Evolutionary conservation across 2,797 vertebrate species (phyloP).

Genomic region (Ispidina picta): DNA sequence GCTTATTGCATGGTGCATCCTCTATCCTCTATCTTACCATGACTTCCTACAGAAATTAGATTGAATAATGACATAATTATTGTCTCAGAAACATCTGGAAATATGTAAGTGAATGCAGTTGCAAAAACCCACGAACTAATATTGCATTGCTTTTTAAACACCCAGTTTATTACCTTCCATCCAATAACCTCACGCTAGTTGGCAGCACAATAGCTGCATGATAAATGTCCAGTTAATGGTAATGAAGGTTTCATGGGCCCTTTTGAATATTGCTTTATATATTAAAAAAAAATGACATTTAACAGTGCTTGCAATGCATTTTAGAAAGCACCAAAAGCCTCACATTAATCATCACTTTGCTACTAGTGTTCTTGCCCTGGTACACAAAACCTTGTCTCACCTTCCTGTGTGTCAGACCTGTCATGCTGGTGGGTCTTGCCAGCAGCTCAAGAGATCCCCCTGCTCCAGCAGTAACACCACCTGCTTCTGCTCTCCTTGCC

Average conservation of each 20-base stretch:
- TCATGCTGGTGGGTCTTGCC: not conserved
- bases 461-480: accelerated
- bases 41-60: not conserved
- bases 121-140: not conserved
- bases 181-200: not conserved
- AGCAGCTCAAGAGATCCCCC: not conserved
- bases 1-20: not conserved
- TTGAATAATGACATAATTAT: not conserved
- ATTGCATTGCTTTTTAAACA: not conserved
- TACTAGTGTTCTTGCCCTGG: not conserved
- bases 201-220: not conserved
- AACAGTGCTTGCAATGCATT: not conserved
- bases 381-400: not conserved
- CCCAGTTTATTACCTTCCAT: not conserved
- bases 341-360: not conserved
- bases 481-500: not conserved
- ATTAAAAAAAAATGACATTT: not conserved
- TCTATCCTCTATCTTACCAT: not conserved
- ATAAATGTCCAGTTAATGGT: not conserved
- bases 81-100: not conserved
- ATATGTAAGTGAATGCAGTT: not conserved
- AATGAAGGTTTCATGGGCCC: not conserved
- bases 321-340: not conserved
- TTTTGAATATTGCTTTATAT: not conserved
- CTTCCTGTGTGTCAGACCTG: not conserved